Evolutionary conservation across 2,113 vertebrate species (phyloP).

Genomic region (Polypterus senegalus): DNA sequence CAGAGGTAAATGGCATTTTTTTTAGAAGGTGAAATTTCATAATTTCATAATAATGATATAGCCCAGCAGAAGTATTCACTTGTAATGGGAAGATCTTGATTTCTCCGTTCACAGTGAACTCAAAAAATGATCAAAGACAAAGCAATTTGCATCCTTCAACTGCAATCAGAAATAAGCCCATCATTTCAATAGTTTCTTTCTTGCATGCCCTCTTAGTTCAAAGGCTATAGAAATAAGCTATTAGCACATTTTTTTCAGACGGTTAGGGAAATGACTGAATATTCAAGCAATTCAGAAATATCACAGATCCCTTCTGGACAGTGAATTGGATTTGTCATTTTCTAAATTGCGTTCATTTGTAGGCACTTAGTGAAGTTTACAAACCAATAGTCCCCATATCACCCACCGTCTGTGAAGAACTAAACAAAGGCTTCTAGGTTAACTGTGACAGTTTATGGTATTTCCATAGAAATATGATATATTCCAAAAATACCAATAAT

Average conservation of each 20-base stretch:
- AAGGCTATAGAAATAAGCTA: constrained; percentile 35
- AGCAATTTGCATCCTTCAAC: constrained; percentile 37
- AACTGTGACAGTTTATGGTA: neutral
- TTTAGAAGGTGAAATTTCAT: no score
- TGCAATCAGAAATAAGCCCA: constrained; percentile 33
- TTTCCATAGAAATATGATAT: no score
- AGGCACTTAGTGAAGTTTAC: constrained; percentile 31
- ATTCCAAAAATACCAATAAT: no score
- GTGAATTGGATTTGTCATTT: constrained; percentile 49
- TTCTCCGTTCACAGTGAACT: constrained; percentile 26
- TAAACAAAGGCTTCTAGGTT: neutral
- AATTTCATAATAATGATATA: no score
- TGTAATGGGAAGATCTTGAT: constrained; percentile 21
- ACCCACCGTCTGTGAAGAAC: neutral
- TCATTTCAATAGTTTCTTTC: constrained; percentile 25
- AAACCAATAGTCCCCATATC: constrained; percentile 15
- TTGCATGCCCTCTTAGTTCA: constrained; percentile 22
- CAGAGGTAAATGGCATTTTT: no score
- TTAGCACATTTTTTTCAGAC: constrained; percentile 28
- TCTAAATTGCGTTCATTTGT: constrained; percentile 46
- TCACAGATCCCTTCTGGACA: constrained; percentile 19
- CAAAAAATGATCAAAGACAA: constrained; percentile 33
- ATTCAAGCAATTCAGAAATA: constrained; percentile 40
- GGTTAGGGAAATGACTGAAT: constrained; percentile 28
- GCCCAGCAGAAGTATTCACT: no score